Conservation (phyloP, 2,888 invertebrate species). For the Polydrusus pterygomalis region DNA sequence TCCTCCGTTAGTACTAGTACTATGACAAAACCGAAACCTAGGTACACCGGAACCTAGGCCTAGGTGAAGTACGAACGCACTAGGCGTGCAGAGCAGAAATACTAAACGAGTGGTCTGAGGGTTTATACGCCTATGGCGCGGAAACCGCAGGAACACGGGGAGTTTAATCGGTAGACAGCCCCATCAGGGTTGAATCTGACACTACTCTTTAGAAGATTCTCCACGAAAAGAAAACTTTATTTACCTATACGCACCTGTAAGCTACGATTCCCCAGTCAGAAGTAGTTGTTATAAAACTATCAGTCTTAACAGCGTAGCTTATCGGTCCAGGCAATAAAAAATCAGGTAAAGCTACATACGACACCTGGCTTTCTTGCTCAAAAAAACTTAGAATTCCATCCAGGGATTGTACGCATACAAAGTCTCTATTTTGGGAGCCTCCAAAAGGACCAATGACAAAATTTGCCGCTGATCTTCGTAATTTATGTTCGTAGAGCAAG, state of each 20-base stretch:
- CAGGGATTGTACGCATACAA: constrained; percentile 92
- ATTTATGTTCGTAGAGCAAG: constrained; percentile 86
- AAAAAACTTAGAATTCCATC: constrained; percentile 93
- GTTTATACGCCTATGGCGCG: too few species aligned
- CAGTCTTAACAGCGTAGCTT: constrained; percentile 86
- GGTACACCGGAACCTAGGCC: too few species aligned
- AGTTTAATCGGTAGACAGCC: too few species aligned
- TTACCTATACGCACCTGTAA: constrained; percentile 78
- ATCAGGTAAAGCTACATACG: constrained; percentile 86
- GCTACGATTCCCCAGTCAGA: constrained; percentile 90
- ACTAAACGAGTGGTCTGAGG: too few species aligned
- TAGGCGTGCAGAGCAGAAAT: too few species aligned
- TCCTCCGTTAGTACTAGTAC: too few species aligned
- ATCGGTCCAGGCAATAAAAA: constrained; percentile 89
- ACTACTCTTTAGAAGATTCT: too few species aligned
- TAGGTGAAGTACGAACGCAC: too few species aligned
- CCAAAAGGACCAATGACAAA: constrained; percentile 91
- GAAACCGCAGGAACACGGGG: too few species aligned
- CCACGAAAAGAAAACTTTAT: too few species aligned
- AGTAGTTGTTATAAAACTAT: constrained; percentile 89
- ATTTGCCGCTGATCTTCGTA: constrained; percentile 85
- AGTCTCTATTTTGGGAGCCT: constrained; percentile 86
- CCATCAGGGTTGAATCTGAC: too few species aligned
- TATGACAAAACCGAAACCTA: too few species aligned
- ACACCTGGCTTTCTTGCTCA: constrained; percentile 93